Conservation (phyloP, 2,888 invertebrate species). For the Arctia plantaginis region DNA sequence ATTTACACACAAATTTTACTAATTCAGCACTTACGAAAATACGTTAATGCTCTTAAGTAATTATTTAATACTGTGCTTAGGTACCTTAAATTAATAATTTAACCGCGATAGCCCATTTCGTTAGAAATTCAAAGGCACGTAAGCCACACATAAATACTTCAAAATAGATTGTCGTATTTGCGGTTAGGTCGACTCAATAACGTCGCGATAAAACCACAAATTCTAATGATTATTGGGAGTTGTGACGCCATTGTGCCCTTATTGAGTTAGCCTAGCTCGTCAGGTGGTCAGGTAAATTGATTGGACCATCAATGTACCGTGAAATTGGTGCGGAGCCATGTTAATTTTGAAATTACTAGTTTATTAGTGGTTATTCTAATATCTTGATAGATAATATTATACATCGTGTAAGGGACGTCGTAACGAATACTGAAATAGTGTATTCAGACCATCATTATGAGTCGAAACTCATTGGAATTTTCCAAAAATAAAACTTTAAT, state of each 20-base stretch:
- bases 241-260: neutral
- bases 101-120: neutral
- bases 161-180: constrained; percentile 1
- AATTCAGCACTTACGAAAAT: neutral
- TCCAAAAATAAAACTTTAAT: too few species aligned
- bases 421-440: too few species aligned
- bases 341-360: neutral
- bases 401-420: too few species aligned
- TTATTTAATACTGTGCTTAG: neutral
- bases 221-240: constrained; percentile 2
- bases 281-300: constrained; percentile 52
- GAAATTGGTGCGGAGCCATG: constrained; percentile 41
- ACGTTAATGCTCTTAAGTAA: neutral
- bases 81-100: neutral
- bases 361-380: neutral
- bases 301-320: constrained; percentile 52
- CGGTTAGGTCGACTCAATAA: neutral
- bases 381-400: neutral
- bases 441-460: too few species aligned
- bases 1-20: neutral
- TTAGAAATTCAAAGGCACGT: neutral
- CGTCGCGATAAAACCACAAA: neutral
- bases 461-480: too few species aligned
- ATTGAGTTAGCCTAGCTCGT: constrained; percentile 4
- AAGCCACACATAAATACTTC: neutral